Evolutionary conservation across 2,888 invertebrate species (phyloP).

Genomic region (Dasysyrphus tricinctus): DNA sequence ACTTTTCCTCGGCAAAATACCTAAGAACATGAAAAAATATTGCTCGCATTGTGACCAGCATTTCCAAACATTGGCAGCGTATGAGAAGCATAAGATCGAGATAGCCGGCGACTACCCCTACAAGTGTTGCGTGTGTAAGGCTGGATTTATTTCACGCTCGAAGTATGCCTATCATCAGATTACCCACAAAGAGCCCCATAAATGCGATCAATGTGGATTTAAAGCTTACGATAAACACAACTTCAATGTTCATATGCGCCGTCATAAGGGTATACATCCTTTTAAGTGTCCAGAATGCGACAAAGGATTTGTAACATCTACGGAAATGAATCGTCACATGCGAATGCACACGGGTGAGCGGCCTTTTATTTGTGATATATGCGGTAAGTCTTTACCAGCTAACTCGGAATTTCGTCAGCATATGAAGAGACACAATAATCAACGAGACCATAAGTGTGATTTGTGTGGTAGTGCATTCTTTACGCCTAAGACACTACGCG

Average conservation of each 20-base stretch:
- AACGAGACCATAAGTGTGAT: constrained; percentile 62
- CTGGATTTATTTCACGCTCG: constrained; percentile 59
- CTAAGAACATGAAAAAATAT: constrained; percentile 19
- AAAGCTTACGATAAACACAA: constrained; percentile 61
- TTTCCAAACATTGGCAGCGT: constrained; percentile 26
- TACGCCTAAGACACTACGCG: constrained; percentile 40
- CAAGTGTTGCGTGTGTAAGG: constrained; percentile 58
- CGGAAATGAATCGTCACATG: constrained; percentile 51
- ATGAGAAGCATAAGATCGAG: constrained; percentile 57
- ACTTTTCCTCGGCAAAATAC: constrained; percentile 17
- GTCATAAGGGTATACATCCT: constrained; percentile 55
- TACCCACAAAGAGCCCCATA: constrained; percentile 63
- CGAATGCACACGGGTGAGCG: constrained; percentile 61
- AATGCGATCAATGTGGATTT: constrained; percentile 62
- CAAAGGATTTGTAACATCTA: constrained; percentile 61
- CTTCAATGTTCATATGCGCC: constrained; percentile 66
- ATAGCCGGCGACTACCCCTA: constrained; percentile 61
- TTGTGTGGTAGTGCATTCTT: constrained; percentile 53
- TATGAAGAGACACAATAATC: constrained; percentile 58
- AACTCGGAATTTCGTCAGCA: constrained; percentile 47
- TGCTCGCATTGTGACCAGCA: constrained; percentile 55
- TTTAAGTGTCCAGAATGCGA: constrained; percentile 52
- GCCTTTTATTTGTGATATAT: constrained; percentile 56
- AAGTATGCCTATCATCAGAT: constrained; percentile 61
- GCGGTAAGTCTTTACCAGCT: constrained; percentile 32